Percentiles rank a stretch among this genome's conserved stretches.
Evolutionary conservation across 2,888 invertebrate species (phyloP).

Genomic region (Cataglyphis rosenhaueri): DNA sequence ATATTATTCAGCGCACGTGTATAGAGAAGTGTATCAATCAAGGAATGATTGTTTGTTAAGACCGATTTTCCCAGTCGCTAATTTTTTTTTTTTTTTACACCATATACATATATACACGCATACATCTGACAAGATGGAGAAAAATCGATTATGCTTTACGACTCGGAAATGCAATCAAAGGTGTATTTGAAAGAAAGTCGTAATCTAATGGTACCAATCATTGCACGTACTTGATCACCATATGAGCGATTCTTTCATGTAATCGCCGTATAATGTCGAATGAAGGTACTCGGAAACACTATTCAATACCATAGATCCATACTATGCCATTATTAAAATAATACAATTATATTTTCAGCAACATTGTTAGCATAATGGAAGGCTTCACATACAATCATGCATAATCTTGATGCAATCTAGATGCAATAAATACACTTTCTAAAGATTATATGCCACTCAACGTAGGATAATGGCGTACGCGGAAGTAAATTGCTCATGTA

Average conservation of each 20-base stretch:
- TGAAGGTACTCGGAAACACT: conserved; percentile 40
- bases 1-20: neutral
- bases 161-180: conserved; percentile 25
- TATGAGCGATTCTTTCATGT: conserved; percentile 25
- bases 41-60: neutral
- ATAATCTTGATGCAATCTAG: conserved; percentile 36
- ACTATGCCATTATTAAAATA: conserved; percentile 49
- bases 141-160: conserved; percentile 10
- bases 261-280: conserved; percentile 34
- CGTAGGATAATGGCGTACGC: conserved; percentile 31
- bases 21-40: neutral
- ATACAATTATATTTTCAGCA: conserved; percentile 47
- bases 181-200: conserved; percentile 31
- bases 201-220: conserved; percentile 34
- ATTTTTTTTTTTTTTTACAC: neutral
- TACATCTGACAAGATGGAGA: neutral
- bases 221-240: conserved; percentile 23
- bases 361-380: conserved; percentile 53
- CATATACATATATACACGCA: neutral
- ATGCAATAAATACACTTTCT: conserved; percentile 48
- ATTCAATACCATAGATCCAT: conserved; percentile 18
- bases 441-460: conserved; percentile 37
- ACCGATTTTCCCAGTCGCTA: neutral
- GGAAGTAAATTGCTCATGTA: conserved; percentile 21
- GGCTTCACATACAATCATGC: conserved; percentile 43